A percentile compares a stretch with the other conserved stretches of the same genome.
Conservation (phyloP, 2,797 vertebrate genomes). For the Agapornis canus region DNA sequence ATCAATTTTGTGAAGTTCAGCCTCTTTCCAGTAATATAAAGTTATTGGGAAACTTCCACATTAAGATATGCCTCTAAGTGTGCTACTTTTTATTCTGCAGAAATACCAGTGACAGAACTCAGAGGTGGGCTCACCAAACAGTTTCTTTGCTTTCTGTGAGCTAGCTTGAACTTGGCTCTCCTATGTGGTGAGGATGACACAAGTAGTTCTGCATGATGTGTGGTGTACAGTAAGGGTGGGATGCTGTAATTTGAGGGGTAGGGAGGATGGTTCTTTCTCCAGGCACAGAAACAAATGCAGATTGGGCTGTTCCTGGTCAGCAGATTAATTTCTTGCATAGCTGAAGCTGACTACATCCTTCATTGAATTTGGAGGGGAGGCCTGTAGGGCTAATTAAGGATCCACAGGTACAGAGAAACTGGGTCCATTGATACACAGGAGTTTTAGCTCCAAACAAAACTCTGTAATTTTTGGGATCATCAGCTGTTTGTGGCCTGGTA, state of each 20-base stretch:
- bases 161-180: background rate
- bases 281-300: background rate
- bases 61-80: background rate
- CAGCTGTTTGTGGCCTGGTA: background rate
- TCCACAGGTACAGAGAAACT: background rate
- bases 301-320: background rate
- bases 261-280: background rate
- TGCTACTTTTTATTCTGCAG: background rate
- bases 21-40: background rate
- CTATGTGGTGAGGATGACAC: background rate
- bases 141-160: background rate
- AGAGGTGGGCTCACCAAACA: background rate
- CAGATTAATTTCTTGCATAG: background rate
- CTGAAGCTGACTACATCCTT: background rate
- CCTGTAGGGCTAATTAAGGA: rapidly evolving
- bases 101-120: background rate
- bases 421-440: background rate
- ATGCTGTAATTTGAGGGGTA: background rate
- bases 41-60: background rate
- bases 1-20: background rate
- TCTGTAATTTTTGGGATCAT: background rate
- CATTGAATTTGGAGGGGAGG: background rate
- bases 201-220: background rate
- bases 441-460: background rate
- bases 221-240: background rate